Evolutionary conservation across 2,113 vertebrate genomes (phyloP).

Genomic region (Uria lomvia): DNA sequence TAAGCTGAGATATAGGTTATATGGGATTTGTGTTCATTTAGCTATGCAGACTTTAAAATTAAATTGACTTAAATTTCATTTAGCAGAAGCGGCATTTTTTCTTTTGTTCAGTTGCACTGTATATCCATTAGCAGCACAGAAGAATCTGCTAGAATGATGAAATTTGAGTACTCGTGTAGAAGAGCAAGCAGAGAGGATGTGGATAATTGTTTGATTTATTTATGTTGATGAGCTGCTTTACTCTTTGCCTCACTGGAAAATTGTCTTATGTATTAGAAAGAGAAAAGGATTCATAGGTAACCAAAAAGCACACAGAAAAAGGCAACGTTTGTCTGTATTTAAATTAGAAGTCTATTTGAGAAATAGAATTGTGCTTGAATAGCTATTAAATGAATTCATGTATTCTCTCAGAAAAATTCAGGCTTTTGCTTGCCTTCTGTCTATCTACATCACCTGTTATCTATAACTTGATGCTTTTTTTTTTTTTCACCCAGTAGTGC

Average conservation of each 20-base stretch:
- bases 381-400: neutral
- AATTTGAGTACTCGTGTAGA: neutral
- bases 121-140: neutral
- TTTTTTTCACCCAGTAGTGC: neutral
- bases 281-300: neutral
- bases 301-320: neutral
- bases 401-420: neutral
- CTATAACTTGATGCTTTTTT: neutral
- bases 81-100: neutral
- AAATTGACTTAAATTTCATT: neutral
- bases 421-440: neutral
- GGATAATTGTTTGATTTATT: constrained; percentile 14
- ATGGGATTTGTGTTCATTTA: neutral
- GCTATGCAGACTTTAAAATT: neutral
- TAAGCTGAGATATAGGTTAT: neutral
- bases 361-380: neutral
- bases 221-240: neutral
- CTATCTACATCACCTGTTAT: neutral
- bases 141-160: neutral
- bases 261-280: neutral
- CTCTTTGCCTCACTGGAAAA: neutral
- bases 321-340: neutral
- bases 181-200: neutral
- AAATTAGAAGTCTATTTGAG: neutral
- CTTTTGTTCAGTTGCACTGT: neutral